A percentile compares a stretch with the other conserved stretches of the same genome.
These are phyloP conservation scores for Temnothorax rugatulus DNA, from an alignment of 2,888 invertebrate genomes.

Conservation along the genomic window DNA sequence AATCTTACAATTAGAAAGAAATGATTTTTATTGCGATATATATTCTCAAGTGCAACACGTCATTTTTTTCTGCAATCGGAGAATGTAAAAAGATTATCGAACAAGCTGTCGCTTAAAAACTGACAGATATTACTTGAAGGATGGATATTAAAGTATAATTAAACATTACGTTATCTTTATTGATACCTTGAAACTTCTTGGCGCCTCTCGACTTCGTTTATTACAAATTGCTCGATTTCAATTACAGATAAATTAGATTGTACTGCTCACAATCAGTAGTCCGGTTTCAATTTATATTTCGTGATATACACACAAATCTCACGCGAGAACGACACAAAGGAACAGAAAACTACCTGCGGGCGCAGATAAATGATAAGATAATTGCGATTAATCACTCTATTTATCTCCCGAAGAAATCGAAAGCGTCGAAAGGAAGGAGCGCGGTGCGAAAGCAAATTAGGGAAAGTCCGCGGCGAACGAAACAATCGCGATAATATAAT, in stretches of 20 bases:
- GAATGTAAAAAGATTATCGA: neutral
- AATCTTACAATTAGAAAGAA: too few relatives aligned
- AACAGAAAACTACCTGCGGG: neutral
- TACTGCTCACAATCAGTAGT: neutral
- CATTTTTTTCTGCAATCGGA: neutral
- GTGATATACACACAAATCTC: neutral
- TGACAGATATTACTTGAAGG: neutral
- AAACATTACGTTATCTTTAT: neutral
- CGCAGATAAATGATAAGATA: neutral
- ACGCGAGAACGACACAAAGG: neutral
- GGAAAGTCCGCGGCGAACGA: neutral
- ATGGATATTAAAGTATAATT: neutral
- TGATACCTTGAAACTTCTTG: neutral
- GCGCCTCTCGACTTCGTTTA: neutral
- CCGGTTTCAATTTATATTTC: neutral
- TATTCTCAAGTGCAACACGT: too few relatives aligned
- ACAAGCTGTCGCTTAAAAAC: neutral
- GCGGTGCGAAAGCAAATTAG: neutral
- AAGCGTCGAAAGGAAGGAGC: neutral
- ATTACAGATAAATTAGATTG: neutral
- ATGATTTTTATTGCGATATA: too few relatives aligned
- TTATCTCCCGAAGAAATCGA: conserved; percentile 23
- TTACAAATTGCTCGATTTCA: neutral
- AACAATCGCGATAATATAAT: conserved; percentile 3
- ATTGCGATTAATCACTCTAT: conserved; percentile 5